Evolutionary conservation across 1,140 invertebrate species (phyloP).

Genomic region (Lepidurus couesii): DNA sequence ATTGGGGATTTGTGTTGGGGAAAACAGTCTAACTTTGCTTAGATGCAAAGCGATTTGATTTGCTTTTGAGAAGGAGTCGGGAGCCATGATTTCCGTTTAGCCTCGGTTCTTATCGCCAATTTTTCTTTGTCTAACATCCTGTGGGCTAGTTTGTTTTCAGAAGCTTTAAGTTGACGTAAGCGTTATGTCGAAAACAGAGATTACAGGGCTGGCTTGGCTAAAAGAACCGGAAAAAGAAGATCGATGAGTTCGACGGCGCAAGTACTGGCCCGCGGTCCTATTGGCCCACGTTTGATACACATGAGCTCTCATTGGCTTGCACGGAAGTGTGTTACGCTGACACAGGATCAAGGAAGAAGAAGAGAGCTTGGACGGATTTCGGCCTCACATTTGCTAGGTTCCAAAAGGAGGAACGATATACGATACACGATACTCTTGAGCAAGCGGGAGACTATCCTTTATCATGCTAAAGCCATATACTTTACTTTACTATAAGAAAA

Average conservation of each 20-base stretch:
- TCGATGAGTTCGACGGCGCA: conserved; percentile 17
- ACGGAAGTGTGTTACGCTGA: background rate
- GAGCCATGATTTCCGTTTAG: too few relatives aligned
- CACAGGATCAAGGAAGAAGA: background rate
- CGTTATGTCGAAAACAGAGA: background rate
- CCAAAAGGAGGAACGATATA: background rate
- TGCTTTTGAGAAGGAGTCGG: background rate
- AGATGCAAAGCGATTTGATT: background rate
- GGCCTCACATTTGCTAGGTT: background rate
- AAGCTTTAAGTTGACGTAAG: background rate
- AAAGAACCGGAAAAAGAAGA: background rate
- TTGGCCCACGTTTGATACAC: background rate
- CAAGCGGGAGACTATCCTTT: background rate
- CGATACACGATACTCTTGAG: background rate
- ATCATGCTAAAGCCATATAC: background rate
- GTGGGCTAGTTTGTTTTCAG: background rate
- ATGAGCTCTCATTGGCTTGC: background rate
- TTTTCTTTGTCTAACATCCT: background rate
- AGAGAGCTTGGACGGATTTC: background rate
- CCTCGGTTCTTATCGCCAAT: background rate
- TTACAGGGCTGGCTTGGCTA: background rate
- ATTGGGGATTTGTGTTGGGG: background rate
- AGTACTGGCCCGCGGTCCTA: background rate
- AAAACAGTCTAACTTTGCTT: background rate
- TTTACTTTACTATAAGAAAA: background rate